A percentile compares a stretch with the other conserved stretches of the same genome.
Conservation (phyloP, 1,140 invertebrate species). For the Brachionus manjavacas region DNA sequence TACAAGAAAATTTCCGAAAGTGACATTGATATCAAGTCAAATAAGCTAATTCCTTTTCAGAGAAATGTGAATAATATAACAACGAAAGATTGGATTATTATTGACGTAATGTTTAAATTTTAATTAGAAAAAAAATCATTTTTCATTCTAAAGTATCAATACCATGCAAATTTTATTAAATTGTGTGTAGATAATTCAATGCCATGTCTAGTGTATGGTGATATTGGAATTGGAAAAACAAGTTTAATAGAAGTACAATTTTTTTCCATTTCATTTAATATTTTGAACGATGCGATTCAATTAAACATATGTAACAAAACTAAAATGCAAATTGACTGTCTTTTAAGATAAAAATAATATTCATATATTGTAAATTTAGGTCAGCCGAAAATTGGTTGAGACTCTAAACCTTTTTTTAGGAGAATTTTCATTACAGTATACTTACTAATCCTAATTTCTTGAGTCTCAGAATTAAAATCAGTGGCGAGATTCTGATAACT, state of each 20-base stretch:
- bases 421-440: no score
- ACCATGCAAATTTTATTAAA: conserved; percentile 17
- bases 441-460: no score
- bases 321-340: no score
- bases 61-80: neutral
- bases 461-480: no score
- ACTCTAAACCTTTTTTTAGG: no score
- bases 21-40: neutral
- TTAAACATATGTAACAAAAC: no score
- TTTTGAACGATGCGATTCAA: no score
- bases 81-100: conserved; percentile 9
- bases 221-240: conserved; percentile 21
- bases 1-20: neutral
- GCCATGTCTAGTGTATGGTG: conserved; percentile 20
- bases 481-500: no score
- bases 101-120: neutral
- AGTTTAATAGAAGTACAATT: neutral
- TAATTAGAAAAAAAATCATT: neutral
- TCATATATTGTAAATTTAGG: no score
- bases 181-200: conserved; percentile 22
- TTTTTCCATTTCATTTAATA: no score
- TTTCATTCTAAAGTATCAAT: neutral
- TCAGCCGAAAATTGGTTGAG: no score
- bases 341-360: no score
- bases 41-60: neutral